These are phyloP conservation scores for Crotalus adamanteus DNA, from an alignment of 2,797 vertebrate genomes.

Conservation along the genomic window DNA sequence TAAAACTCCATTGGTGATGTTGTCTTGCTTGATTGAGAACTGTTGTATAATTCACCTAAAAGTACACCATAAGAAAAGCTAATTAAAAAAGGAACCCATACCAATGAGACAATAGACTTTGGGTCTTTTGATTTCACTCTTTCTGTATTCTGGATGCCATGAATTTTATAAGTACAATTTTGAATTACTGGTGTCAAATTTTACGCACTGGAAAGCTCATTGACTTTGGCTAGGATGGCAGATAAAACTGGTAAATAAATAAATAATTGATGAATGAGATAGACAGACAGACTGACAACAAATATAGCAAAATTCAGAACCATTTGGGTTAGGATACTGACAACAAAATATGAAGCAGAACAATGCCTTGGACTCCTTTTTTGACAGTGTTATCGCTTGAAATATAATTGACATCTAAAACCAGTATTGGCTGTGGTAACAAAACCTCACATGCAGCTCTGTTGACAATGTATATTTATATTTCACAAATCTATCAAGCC, in stretches of 20 bases:
- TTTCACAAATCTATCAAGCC: background rate
- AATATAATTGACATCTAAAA: background rate
- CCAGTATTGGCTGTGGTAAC: background rate
- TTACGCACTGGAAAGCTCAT: background rate
- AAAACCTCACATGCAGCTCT: background rate
- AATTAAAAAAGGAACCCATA: constrained; percentile 7
- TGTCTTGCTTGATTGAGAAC: constrained; percentile 45
- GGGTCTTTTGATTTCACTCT: background rate
- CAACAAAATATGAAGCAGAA: background rate
- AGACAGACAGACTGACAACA: too few species aligned
- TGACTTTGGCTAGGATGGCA: background rate
- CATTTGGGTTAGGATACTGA: background rate
- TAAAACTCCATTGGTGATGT: constrained; percentile 65
- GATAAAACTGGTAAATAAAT: background rate
- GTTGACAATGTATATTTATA: background rate
- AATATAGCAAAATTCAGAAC: background rate
- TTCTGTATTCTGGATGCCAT: background rate
- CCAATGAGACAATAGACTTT: background rate
- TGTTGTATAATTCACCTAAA: constrained; percentile 62
- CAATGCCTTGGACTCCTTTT: background rate
- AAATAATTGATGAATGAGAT: too few species aligned
- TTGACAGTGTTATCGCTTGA: background rate
- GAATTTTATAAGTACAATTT: background rate
- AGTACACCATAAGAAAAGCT: constrained; percentile 21
- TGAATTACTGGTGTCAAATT: background rate